Conservation (phyloP, 2,797 vertebrate genomes). For the Pangasius djambal region DNA sequence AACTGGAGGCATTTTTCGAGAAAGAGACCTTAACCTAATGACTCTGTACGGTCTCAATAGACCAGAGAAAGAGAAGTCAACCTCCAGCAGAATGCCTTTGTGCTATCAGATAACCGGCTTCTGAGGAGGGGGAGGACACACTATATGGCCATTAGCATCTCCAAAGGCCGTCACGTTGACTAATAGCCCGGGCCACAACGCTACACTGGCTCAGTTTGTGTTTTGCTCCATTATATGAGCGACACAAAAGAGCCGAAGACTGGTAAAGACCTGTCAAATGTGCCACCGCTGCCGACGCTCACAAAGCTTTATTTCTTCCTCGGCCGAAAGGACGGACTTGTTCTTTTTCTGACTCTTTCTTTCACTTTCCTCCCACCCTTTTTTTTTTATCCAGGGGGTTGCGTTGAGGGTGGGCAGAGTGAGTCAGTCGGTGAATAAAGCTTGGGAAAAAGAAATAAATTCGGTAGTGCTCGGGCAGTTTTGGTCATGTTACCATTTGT, state of each 20-base stretch:
- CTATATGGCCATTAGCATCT: slow-evolving; percentile 97
- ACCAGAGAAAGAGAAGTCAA: slow-evolving; percentile 73
- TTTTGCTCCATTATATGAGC: slow-evolving; percentile 88
- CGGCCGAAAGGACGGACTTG: slow-evolving; percentile 74
- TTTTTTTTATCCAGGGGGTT: slow-evolving; percentile 46
- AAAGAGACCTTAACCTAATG: slow-evolving; percentile 72
- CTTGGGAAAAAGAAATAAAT: slow-evolving; percentile 89
- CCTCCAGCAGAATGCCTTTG: slow-evolving; percentile 82
- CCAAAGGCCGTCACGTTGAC: slow-evolving; percentile 87
- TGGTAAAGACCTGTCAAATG: slow-evolving; percentile 93
- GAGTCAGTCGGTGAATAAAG: slow-evolving; percentile 75
- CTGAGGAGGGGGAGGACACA: slow-evolving; percentile 79
- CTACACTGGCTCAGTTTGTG: slow-evolving; percentile 89
- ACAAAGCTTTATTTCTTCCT: slow-evolving; percentile 88
- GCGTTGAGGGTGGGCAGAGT: slow-evolving; percentile 63
- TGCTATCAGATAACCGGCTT: slow-evolving; percentile 80
- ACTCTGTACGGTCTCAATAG: slow-evolving; percentile 76
- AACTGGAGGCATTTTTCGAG: slow-evolving; percentile 31
- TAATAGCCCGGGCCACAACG: slow-evolving; percentile 81
- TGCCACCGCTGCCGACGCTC: slow-evolving; percentile 82
- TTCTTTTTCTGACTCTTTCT: slow-evolving; percentile 73
- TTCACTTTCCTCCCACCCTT: slow-evolving; percentile 63
- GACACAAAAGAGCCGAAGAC: slow-evolving; percentile 91
- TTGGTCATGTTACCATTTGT: slow-evolving; percentile 89
- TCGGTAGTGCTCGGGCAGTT: slow-evolving; percentile 82